These are phyloP conservation scores for Uria aalge DNA, from an alignment of 2,113 vertebrate genomes.

Conservation along the genomic window DNA sequence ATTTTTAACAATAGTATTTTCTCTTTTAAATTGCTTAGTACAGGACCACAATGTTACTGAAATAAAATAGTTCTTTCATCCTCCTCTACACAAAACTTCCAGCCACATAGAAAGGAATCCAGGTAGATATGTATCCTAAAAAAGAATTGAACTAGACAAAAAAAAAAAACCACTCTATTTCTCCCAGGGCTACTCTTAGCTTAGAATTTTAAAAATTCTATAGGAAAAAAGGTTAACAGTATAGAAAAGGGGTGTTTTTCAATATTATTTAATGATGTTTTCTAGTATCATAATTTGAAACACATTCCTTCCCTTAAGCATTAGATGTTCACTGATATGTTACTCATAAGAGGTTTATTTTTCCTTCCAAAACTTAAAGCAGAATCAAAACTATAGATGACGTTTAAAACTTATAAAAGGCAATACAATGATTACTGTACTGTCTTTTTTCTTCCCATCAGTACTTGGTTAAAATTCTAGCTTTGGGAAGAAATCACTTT, in stretches of 20 bases:
- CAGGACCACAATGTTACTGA: not conserved
- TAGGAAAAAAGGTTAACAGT: not conserved
- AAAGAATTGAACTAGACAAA: not conserved
- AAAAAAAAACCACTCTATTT: not conserved
- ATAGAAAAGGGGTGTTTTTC: not conserved
- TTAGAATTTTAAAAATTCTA: not conserved
- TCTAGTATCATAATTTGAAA: not conserved
- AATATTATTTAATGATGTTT: not conserved
- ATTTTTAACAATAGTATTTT: slow-evolving; percentile 2
- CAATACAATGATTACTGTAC: not conserved
- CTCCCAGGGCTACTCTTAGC: not conserved
- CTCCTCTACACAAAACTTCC: not conserved
- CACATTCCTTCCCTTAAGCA: not conserved
- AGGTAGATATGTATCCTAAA: not conserved
- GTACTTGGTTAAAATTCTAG: not conserved
- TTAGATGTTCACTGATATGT: not conserved
- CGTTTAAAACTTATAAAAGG: not conserved
- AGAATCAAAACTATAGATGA: not conserved
- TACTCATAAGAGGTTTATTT: not conserved
- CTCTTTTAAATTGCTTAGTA: not conserved
- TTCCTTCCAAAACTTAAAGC: not conserved
- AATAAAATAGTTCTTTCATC: slow-evolving; percentile 14
- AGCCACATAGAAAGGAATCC: not conserved
- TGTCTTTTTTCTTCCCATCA: not conserved
- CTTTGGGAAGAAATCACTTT: not conserved